Base-by-base conservation (phyloP, 2,113 vertebrate species). In the Apus apus region DNA sequence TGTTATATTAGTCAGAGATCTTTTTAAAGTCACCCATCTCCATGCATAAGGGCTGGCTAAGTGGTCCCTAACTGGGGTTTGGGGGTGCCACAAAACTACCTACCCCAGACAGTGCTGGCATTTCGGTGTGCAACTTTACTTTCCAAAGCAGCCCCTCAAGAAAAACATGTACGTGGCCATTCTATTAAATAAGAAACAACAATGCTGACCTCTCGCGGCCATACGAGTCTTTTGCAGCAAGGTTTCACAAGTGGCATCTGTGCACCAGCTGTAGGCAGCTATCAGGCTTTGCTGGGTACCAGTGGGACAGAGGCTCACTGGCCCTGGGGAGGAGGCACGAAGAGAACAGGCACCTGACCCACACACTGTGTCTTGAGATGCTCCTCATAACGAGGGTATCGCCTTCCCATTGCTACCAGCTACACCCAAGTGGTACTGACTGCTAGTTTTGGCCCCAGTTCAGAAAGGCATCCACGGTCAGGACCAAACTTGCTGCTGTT, bases 201-300 rank as follows among this genome's bases (percentile, higher is more conserved):
- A 94, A 90, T 58, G 76, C 93, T 97, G 97, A 85, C 97, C 95
- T 95, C 97, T 96, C 54, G 87, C 70, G 97, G 94, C 61, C 67
- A 17, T 3, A 5, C 6, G 0, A 11, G 20, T 50, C 22, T 8
- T 1, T 53, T 50, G 79, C 93, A 91, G 46, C n/a, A 8, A 30
- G 6, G 29, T 40, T 9, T n/a, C 58, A 2, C 38, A 5, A 12
- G 22, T 2, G 50, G 8, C n/a, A 16, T 11, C 14, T 1, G 17
- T 2, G 0, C 45, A 3, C 14, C 66, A 8, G 45, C 61, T 40
- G 15, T 0, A 8, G 32, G 0, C 48, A 3, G 43, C 53, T 10
- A 2, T 18, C 13, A 5, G 54, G 46, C 29, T 38, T 34, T 16
- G 18, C 51, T 10, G 57, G 50, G 27, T 5, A 65, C 48, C 54